These are phyloP conservation scores for Peromyscus attwateri DNA, from an alignment of 2,797 vertebrate species.

Conservation along the genomic window DNA sequence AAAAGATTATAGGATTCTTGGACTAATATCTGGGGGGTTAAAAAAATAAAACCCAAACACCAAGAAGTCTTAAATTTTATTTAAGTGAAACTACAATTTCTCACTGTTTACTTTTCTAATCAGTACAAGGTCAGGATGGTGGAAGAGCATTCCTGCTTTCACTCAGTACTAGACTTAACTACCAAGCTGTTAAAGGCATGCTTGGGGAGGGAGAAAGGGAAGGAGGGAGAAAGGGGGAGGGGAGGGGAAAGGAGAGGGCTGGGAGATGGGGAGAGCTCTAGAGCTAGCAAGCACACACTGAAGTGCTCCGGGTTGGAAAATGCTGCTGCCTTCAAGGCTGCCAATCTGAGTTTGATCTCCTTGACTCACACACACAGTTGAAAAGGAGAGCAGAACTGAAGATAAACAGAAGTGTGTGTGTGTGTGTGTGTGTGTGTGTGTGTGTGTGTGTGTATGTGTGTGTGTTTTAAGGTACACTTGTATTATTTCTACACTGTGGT, in stretches of 20 bases:
- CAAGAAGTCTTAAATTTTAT: background rate
- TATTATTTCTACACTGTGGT: background rate
- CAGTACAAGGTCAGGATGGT: background rate
- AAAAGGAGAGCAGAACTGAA: background rate
- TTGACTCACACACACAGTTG: background rate
- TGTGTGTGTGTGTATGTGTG: background rate
- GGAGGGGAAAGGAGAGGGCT: no score
- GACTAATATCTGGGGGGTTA: background rate
- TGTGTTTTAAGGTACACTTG: background rate
- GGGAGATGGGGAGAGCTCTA: background rate
- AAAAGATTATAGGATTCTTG: background rate
- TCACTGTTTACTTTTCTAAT: background rate
- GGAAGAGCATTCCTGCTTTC: background rate
- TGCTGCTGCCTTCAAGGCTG: background rate
- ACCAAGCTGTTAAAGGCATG: background rate
- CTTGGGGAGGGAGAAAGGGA: no score
- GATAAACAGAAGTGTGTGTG: background rate
- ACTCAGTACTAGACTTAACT: background rate
- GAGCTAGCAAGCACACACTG: background rate
- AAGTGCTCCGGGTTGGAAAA: background rate
- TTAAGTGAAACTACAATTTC: background rate
- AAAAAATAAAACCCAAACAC: background rate
- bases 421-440: background rate
- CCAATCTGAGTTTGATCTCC: background rate
- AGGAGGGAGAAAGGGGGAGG: fast-evolving